Base-by-base conservation (phyloP, 2,888 invertebrate species). In the Reticulitermes lucifugus region DNA sequence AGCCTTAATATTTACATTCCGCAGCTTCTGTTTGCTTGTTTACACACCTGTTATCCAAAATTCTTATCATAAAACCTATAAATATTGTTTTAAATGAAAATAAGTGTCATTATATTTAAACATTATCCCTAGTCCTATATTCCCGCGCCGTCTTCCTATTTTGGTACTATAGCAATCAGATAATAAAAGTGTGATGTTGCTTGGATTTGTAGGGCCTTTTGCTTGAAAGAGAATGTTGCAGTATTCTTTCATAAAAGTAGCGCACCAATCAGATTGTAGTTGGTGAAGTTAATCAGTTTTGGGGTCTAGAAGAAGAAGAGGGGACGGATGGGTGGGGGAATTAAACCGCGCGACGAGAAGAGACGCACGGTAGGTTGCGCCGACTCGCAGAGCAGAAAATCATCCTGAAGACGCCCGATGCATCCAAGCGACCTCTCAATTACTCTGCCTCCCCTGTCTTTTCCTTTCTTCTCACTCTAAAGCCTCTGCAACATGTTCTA, bases 311-410 rank as follows among this genome's bases (percentile, higher is more conserved):
- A 25, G 25, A 25, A 25, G n/a, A 25, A 9, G 65, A 65, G 71
- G 71, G 77, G 55, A 35, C 71, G 22, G n/a, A 14, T 65, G 29
- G 43, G 18, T 79, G 35, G 82, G 80, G 84, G 83, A 83, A 85
- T 85, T 86, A 85, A 84, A 85, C 85, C 79, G 81, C 84, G 84
- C 79, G 51, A 35, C 75, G 73, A 46, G 25, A 75, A 55, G 59
- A 43, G 83, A 41, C 55, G 60, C 84, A 86, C 86, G 86, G 84
- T 79, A 86, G 85, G 85, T 84, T 85, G 88, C 83, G 83, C 86
- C 86, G 86, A 82, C 86, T 82, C 85, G 86, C 87, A 86, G 86
- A 88, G 86, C 88, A 88, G 87, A 88, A 88, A 88, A 88, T 88
- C 86, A 88, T 86, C 86, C 86, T 71, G 82, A 85, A 85, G 86